phyloP scores from a whole-genome alignment of 2,888 invertebrate genomes.

The Drosophila phalerata region DNA sequence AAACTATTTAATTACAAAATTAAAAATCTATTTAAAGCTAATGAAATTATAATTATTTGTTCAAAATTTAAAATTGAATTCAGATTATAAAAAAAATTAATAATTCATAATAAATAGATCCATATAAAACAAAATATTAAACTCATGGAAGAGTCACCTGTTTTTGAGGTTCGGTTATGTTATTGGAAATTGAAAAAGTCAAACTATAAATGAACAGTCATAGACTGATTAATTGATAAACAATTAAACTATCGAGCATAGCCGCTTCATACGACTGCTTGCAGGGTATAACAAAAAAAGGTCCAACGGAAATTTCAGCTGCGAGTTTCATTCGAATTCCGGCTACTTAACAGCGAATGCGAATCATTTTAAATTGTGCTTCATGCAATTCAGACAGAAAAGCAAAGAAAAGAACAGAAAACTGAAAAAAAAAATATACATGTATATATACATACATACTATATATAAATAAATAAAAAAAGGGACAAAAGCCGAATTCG shows the following conservation, averaged over 20 bases:
- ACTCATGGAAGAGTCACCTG: no score
- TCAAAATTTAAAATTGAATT: no score
- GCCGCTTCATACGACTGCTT: neutral
- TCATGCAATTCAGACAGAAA: conserved; percentile 48
- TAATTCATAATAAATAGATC: no score
- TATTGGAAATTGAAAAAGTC: neutral
- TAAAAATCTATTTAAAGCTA: no score
- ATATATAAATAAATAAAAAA: conserved; percentile 10
- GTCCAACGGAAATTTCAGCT: conserved; percentile 52
- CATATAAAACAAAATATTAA: no score
- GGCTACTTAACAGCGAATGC: conserved; percentile 75
- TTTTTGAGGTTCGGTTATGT: no score
- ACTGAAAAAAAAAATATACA: neutral
- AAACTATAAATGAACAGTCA: neutral
- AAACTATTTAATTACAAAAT: no score
- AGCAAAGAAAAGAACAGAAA: conserved; percentile 6
- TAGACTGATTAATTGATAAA: neutral
- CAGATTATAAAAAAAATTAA: no score
- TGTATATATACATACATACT: neutral
- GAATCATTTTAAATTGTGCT: conserved; percentile 79
- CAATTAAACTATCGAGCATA: neutral
- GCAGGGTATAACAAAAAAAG: conserved; percentile 38
- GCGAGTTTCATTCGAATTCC: conserved; percentile 46
- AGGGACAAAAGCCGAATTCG: conserved; percentile 46
- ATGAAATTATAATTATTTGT: no score